A percentile compares a stretch with the other conserved stretches of the same genome.
These are phyloP conservation scores for Micromussa lordhowensis DNA, from an alignment of 92 coral and sea anemone species.

Conservation along the genomic window DNA sequence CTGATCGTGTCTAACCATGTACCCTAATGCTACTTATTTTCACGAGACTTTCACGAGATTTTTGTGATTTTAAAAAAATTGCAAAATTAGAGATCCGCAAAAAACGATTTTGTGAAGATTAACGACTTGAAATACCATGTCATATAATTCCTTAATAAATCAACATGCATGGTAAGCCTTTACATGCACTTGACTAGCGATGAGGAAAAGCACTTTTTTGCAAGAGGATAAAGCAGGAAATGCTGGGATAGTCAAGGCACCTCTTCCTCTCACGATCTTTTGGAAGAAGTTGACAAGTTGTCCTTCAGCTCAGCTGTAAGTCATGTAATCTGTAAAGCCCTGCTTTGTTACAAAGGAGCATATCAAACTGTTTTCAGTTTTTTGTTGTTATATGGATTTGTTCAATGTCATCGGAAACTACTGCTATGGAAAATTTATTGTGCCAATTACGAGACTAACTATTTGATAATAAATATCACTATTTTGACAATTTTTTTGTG, in stretches of 20 bases:
- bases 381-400: too few species aligned
- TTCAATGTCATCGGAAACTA: too few species aligned
- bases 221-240: too few species aligned
- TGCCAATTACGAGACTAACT: neutral
- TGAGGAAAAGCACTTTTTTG: too few species aligned
- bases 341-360: neutral
- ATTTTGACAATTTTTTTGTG: too few species aligned
- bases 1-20: too few species aligned
- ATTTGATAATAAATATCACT: too few species aligned
- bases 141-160: neutral
- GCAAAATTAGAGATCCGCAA: neutral
- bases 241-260: neutral
- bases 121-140: neutral
- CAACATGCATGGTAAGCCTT: neutral
- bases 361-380: too few species aligned
- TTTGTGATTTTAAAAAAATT: neutral
- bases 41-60: too few species aligned
- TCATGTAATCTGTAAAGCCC: neutral
- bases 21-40: neutral
- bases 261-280: neutral
- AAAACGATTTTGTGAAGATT: neutral
- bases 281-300: neutral
- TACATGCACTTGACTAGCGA: neutral
- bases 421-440: neutral
- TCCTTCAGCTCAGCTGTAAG: neutral